Base-by-base conservation (phyloP, 1,140 invertebrate genomes). In the Drosophila athabasca region DNA sequence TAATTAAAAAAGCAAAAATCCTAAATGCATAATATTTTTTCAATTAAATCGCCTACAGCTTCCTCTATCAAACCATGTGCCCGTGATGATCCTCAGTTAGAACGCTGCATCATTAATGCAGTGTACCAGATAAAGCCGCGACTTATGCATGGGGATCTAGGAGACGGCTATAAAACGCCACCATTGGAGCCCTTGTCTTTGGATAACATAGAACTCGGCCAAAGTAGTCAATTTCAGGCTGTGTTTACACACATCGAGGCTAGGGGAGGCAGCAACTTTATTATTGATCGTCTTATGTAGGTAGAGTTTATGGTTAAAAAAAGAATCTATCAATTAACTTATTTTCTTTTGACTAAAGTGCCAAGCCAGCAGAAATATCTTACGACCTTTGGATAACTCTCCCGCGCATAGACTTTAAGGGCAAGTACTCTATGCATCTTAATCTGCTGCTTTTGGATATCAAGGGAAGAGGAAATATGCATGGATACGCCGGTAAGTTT, bases 401-500 rank as follows among this genome's bases (percentile, higher is more conserved):
- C 8, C 92, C 92, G 0, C 71, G 90, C 6, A 70, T 94, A 2
- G 81, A 87, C n/a, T 90, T 94, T 13, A 75, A 90, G 2, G 93
- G 93, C 0, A 70, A 93, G 55, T 94, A 94, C 72, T 90, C 93
- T 13, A 85, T 94, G 49, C 92, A 92, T 48, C 92, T 93, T 8
- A 87, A 90, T 52, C 66, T 91, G 48, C 54, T 91, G 11, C 61
- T 95, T n/a, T 81, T 95, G 11, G 92, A 93, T 45, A 92, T 95
- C 24, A 82, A 93, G 58, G 95, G 94, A 51, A 92, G 90, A 17
- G 95, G 95, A 22, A 92, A 93, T 43, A 91, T 95, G 7, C 92
- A 92, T 3, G 94, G 94, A 8, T 73, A 93, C 92, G 79, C 94
- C 93, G 48, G 95, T 95, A 92, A 93, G 93, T 92, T 41, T 92